Evolutionary conservation across 1,140 invertebrate species (phyloP), one percentile per base, ranked within the genome.

Genomic region (Colletes latitarsis): DNA sequence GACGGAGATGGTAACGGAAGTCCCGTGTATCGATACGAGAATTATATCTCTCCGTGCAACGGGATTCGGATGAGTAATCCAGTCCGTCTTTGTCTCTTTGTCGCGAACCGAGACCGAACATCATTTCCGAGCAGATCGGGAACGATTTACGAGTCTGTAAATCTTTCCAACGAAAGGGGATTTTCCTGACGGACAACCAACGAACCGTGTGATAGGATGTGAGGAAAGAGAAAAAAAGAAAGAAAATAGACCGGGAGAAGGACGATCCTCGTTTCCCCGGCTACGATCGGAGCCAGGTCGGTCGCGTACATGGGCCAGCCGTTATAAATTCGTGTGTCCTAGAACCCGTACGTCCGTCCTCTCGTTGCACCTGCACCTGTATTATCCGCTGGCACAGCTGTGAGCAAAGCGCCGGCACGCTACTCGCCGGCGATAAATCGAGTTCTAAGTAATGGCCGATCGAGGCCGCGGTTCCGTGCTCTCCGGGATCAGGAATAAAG

Each of bases 371-470:
- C 77, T 82, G 78, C 72, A 89, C 82, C 83, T 89, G 88, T 74
- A 88, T 73, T 80, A 87, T 85, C 66, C 69, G 75, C 30, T 72
- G 66, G 64, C 82, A 43, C 70, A 82, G 83, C 73, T 85, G 82
- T 43, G 67, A 85, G 67, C 76, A 72, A 15, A 67, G 76, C 80
- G 19, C n/a, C 19, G 21, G 17, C 46, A 83, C 70, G 67, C 43
- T 82, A 77, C 75, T 83, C 68, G 77, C 30, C 39, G 80, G 60
- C 87, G 77, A 88, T 88, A 88, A 88, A 88, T 90, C 81, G 82
- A 77, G 79, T 73, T 78, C 80, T 75, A 88, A 88, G 86, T 82
- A 88, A 87, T 75, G 85, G 72, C 82, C 83, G 86, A 70, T 63
- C 86, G 81, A 72, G 63, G 62, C 63, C 57, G 70, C 74, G 68